phyloP scores from a whole-genome alignment of 2,888 invertebrate genomes.

The Steinernema carpocapsae region DNA sequence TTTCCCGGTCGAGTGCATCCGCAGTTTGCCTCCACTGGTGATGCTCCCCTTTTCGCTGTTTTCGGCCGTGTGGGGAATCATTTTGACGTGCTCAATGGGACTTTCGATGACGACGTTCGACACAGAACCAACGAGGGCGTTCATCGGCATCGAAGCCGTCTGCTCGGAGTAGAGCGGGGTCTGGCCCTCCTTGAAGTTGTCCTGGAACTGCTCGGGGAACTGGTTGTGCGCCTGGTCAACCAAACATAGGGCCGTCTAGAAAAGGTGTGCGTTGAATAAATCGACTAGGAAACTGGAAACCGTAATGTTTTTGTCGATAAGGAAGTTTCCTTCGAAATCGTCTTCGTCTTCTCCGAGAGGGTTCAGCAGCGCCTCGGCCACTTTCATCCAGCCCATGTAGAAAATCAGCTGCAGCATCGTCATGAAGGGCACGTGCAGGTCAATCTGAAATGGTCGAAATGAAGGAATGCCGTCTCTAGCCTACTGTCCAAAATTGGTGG shows the following conservation, averaged over 20 bases:
- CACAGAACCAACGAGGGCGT: slow-evolving; percentile 44
- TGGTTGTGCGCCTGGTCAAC: slow-evolving; percentile 30
- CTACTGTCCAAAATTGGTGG: too few species aligned
- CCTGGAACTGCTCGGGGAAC: slow-evolving; percentile 41
- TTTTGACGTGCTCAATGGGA: slow-evolving; percentile 12
- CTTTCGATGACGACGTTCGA: slow-evolving; percentile 25
- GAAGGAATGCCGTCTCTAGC: neutral
- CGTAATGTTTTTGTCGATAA: slow-evolving; percentile 45
- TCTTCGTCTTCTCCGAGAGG: slow-evolving; percentile 65
- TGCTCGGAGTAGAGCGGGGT: slow-evolving; percentile 45
- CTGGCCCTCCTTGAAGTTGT: slow-evolving; percentile 39
- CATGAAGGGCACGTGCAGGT: slow-evolving; percentile 60
- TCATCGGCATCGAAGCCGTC: slow-evolving; percentile 40
- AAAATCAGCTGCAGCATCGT: slow-evolving; percentile 61
- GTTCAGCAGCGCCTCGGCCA: slow-evolving; percentile 63
- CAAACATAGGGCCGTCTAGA: slow-evolving; percentile 30
- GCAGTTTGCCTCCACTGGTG: neutral
- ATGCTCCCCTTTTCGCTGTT: neutral
- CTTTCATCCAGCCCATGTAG: slow-evolving; percentile 66
- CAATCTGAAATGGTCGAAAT: slow-evolving; percentile 43
- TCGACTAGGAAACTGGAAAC: neutral
- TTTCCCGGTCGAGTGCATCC: slow-evolving; percentile 7
- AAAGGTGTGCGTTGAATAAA: neutral
- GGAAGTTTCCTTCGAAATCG: slow-evolving; percentile 55
- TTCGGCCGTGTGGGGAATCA: slow-evolving; percentile 17